Conservation (phyloP, 2,888 invertebrate genomes). For the Sthenelais limicola region DNA sequence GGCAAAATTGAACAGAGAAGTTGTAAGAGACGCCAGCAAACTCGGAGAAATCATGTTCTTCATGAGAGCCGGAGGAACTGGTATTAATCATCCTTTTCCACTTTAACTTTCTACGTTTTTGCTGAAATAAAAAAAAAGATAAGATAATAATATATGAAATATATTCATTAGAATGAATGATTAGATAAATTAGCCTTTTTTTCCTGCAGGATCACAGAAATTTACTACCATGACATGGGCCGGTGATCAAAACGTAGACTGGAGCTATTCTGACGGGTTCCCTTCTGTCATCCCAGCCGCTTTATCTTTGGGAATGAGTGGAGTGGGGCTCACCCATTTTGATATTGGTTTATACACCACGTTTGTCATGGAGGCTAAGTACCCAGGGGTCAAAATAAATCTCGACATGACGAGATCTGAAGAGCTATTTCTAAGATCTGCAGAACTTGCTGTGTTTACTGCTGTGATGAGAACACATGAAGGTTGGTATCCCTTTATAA, state of each 20-base stretch:
- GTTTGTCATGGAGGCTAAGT: background rate
- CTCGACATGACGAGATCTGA: slow-evolving; percentile 56
- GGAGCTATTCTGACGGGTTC: slow-evolving; percentile 61
- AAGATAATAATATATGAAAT: no score
- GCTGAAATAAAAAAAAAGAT: no score
- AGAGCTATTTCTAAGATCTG: slow-evolving; percentile 63
- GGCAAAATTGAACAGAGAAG: slow-evolving; percentile 63
- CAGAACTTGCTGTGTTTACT: slow-evolving; percentile 65
- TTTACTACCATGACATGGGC: slow-evolving; percentile 65
- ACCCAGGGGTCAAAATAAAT: slow-evolving; percentile 36
- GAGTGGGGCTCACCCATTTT: slow-evolving; percentile 65
- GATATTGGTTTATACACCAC: slow-evolving; percentile 68
- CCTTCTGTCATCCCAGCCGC: slow-evolving; percentile 63
- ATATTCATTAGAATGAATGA: no score
- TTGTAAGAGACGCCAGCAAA: slow-evolving; percentile 59
- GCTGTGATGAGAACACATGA: slow-evolving; percentile 66
- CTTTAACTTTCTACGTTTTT: no score
- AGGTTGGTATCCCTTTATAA: slow-evolving; percentile 53
- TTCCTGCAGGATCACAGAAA: slow-evolving; percentile 56
- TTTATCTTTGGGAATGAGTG: slow-evolving; percentile 61
- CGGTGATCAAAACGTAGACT: slow-evolving; percentile 69
- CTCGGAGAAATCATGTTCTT: slow-evolving; percentile 65
- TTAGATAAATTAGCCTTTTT: background rate
- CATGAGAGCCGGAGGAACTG: slow-evolving; percentile 63
- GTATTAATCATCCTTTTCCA: no score